A percentile compares a stretch with the other conserved stretches of the same genome.
These are phyloP conservation scores for Papilio glaucus DNA, from an alignment of 1,140 invertebrate genomes.

Conservation along the genomic window DNA sequence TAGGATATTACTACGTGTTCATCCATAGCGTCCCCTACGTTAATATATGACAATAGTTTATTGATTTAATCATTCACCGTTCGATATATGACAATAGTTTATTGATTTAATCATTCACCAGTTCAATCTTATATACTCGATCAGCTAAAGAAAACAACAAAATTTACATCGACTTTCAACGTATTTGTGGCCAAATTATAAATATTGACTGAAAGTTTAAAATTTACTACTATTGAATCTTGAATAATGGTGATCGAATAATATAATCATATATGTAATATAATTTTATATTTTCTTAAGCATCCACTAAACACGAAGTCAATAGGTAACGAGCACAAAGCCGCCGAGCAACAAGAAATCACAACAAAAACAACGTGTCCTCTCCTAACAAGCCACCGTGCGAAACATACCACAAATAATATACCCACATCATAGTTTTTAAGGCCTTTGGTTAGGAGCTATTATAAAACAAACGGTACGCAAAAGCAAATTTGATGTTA, in stretches of 20 bases:
- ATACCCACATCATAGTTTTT: constrained; percentile 31
- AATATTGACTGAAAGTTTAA: too few species aligned
- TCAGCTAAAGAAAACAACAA: too few species aligned
- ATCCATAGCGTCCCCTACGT: too few species aligned
- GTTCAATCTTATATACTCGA: too few species aligned
- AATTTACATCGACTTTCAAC: too few species aligned
- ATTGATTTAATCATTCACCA: too few species aligned
- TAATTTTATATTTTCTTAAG: not conserved
- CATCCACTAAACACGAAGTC: constrained; percentile 51
- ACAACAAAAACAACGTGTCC: constrained; percentile 60
- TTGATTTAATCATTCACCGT: too few species aligned
- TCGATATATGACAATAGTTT: too few species aligned
- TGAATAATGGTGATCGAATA: too few species aligned
- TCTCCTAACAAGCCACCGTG: constrained; percentile 63
- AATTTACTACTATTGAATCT: not conserved
- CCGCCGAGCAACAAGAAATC: constrained; percentile 57
- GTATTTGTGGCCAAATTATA: too few species aligned
- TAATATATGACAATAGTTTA: too few species aligned
- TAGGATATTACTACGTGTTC: too few species aligned
- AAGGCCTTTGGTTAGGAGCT: constrained; percentile 38
- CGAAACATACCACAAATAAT: constrained; percentile 46
- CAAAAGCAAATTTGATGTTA: constrained; percentile 40
- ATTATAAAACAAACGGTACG: constrained; percentile 37
- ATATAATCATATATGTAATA: not conserved
- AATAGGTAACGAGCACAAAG: constrained; percentile 56